Conservation (phyloP, 2,888 invertebrate species). For the Oscheius onirici region DNA sequence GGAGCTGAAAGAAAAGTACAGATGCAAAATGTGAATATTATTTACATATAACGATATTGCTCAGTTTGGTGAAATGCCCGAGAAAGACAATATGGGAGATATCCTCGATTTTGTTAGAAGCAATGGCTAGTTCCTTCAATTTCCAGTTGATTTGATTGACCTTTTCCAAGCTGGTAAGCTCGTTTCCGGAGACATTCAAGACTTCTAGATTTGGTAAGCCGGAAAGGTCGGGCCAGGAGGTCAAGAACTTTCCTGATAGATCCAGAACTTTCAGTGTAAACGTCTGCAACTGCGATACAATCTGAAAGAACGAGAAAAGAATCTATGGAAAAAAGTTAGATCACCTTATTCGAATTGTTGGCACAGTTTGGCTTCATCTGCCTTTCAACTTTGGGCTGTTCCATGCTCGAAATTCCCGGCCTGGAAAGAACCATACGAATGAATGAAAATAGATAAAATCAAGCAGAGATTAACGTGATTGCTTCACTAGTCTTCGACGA, state of each 20-base stretch:
- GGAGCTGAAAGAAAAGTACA: background rate
- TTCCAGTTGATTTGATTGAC: background rate
- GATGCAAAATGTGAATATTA: background rate
- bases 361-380: background rate
- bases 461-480: too few species aligned
- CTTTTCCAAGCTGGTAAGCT: background rate
- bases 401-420: too few species aligned
- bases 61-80: background rate
- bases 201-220: background rate
- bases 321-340: background rate
- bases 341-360: conserved; percentile 9
- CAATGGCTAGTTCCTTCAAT: background rate
- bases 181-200: conserved; percentile 4
- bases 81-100: background rate
- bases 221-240: background rate
- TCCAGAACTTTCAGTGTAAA: background rate
- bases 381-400: background rate
- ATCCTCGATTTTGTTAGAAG: conserved; percentile 1
- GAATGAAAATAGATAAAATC: too few species aligned
- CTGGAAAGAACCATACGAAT: too few species aligned
- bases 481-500: too few species aligned
- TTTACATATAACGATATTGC: background rate
- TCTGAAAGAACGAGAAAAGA: background rate
- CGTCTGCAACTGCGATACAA: background rate
- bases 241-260: conserved; percentile 1